A percentile compares a stretch with the other conserved stretches of the same genome.
Conservation (phyloP, 1,140 invertebrate genomes). For the Chionoecetes opilio region DNA sequence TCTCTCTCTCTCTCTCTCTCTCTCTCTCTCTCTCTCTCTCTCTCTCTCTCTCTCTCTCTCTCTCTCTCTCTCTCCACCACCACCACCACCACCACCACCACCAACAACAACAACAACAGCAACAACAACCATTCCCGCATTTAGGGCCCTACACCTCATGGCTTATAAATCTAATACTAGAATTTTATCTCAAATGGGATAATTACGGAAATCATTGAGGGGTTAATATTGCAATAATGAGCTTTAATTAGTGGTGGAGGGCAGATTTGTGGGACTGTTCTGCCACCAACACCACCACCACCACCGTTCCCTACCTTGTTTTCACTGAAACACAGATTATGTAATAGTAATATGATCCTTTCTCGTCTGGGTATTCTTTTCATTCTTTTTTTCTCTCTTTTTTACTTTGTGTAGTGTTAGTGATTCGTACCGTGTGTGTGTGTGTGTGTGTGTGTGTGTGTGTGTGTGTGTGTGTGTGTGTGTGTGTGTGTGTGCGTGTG, state of each 20-base stretch:
- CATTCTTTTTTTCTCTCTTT: too few relatives aligned
- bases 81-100: neutral
- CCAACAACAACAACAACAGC: neutral
- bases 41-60: too few relatives aligned
- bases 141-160: neutral
- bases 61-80: neutral
- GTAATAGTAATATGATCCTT: too few relatives aligned
- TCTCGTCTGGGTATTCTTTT: too few relatives aligned
- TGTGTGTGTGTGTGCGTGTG: too few relatives aligned
- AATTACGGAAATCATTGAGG: neutral
- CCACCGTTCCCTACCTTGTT: neutral
- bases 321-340: too few relatives aligned
- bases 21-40: slow-evolving; percentile 20
- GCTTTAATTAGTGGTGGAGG: neutral
- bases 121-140: neutral
- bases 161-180: neutral
- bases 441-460: too few relatives aligned
- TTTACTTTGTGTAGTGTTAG: neutral
- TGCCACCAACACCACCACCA: neutral
- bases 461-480: too few relatives aligned
- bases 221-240: slow-evolving; percentile 7
- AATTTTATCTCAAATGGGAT: neutral
- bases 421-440: too few relatives aligned
- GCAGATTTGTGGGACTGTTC: neutral
- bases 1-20: slow-evolving; percentile 34